Base-by-base conservation (phyloP, 1,140 invertebrate genomes). In the Drosophila elegans region DNA sequence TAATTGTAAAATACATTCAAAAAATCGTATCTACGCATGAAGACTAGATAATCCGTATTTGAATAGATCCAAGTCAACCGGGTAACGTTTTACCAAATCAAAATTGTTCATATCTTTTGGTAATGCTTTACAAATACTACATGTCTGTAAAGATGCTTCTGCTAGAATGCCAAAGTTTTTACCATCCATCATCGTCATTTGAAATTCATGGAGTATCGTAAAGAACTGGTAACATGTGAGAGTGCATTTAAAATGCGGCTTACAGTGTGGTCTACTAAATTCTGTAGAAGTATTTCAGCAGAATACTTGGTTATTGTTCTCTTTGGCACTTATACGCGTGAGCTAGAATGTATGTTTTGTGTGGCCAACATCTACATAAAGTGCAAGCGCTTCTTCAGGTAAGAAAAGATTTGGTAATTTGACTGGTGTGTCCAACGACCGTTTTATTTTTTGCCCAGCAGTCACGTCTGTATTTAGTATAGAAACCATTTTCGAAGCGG, bases 51-150 rank as follows among this genome's bases (percentile, higher is more conserved):
- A 39, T n/a, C 13, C 48, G 21, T 51, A 32, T 34, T 11, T 34
- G 4, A 16, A 51, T 34, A 39, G 32, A 36, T 52, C 49, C 12
- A 4, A 52, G 32, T 52, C 49, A 52, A 52, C 16, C 32, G 49
- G 49, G 49, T 52, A 36, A 36, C 32, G 49, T 10, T 36, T 52
- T 11, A 52, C 49, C 49, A 52, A 36, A 52, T 52, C 49, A 3
- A 34, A 52, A 52, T 52, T 52, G 49, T 52, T 52, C 49, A 34
- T 16, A 11, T 27, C 34, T 41, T 54, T 41, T 4, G 52, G 36
- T 54, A 39, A 36, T 54, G 52, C 52, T 54, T 11, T 41, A 54
- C 36, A 54, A 54, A 41, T 41, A 10, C 21, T 11, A 54, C 36
- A 54, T 39, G 29, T 51, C 25, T 51, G 27, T 51, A 29, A 21